These are phyloP conservation scores for Ia io DNA, from an alignment of 2,113 vertebrate species.

Conservation along the genomic window DNA sequence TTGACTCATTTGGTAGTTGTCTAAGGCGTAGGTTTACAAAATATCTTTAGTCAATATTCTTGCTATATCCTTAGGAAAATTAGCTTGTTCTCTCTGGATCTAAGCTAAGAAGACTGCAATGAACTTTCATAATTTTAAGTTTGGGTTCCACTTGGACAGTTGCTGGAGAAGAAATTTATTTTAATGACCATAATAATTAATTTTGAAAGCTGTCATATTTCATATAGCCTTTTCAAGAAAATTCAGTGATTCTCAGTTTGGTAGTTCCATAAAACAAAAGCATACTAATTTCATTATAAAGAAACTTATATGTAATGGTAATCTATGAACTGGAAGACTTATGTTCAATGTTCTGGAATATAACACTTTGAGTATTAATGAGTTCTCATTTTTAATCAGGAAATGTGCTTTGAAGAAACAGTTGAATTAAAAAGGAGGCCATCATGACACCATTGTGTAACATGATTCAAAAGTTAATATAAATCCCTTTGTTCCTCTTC, in stretches of 20 bases:
- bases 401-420: slow-evolving; percentile 6
- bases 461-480: neutral
- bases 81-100: neutral
- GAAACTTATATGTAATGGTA: neutral
- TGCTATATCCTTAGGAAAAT: neutral
- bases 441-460: neutral
- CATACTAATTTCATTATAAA: neutral
- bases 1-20: neutral
- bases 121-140: neutral
- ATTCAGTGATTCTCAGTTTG: neutral
- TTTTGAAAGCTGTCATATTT: neutral
- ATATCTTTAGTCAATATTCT: neutral
- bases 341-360: neutral
- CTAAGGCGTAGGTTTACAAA: neutral
- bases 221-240: neutral
- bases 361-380: neutral
- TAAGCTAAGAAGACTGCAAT: neutral
- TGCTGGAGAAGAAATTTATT: neutral
- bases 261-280: neutral
- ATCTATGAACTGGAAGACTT: neutral
- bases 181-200: slow-evolving; percentile 12
- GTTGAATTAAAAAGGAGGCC: neutral
- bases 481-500: neutral
- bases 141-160: neutral
- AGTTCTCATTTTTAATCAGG: neutral